These are phyloP conservation scores for Tipula vernalis DNA, from an alignment of 2,888 invertebrate species.

Conservation along the genomic window DNA sequence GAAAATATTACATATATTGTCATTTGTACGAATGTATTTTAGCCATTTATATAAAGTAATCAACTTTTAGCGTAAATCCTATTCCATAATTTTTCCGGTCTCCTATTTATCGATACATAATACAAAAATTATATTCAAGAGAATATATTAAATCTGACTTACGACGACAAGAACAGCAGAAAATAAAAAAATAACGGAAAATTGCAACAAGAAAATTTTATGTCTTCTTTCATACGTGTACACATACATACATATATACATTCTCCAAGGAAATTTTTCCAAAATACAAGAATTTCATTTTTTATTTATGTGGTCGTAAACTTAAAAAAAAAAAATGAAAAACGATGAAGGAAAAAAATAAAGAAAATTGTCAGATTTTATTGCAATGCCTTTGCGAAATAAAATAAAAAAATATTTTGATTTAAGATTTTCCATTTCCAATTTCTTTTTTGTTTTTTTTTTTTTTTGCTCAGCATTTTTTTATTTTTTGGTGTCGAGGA, in stretches of 20 bases:
- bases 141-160: not conserved
- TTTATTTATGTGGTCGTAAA: not conserved
- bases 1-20: not conserved
- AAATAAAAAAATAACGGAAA: not conserved
- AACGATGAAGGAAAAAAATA: not conserved
- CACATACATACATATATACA: not conserved
- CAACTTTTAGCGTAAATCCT: not conserved
- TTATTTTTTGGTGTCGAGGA: not conserved
- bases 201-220: not conserved
- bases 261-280: not conserved
- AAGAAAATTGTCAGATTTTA: constrained; percentile 4
- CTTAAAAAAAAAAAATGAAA: not conserved
- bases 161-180: not conserved
- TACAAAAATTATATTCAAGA: not conserved
- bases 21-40: not conserved
- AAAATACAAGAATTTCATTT: not conserved
- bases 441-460: not conserved
- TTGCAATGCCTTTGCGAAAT: constrained; percentile 4
- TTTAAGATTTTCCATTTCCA: not conserved
- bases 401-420: not conserved
- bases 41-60: not conserved
- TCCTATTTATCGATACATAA: not conserved
- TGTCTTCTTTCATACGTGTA: not conserved
- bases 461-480: not conserved
- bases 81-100: not conserved